Evolutionary conservation across 1,140 invertebrate species (phyloP), one percentile per base, ranked within the genome.

Genomic region (Zaprionus ornatus): DNA sequence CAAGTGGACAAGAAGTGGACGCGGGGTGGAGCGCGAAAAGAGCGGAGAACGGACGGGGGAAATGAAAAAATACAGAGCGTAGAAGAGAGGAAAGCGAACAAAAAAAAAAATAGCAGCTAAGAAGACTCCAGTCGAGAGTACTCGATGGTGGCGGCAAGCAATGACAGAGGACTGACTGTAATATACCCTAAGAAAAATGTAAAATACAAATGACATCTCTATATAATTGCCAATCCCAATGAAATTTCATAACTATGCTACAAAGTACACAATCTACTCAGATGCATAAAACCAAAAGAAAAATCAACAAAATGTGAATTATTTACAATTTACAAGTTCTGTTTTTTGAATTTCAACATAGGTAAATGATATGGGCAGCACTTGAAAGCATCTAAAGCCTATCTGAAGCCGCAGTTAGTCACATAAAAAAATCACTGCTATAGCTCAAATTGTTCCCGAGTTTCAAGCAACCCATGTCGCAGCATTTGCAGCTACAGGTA

Each of bases 1-100:
- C 74, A 83, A 87, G 80, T 87, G 83, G 84, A 82, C 72, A 64
- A 23, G 67, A 62, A 29, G 42, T 59, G 40, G 40, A n/a, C 29
- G 23, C 40, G 63, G 65, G 42, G 13, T 29, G 9, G 9, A 59
- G 10, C 10, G 62, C 23, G 35, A 60, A 25, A 56, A 56, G 45
- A 17, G 35, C 12, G 12, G n/a, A 32, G 25, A 4, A 56, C 10
- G 10, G 25, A 35, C 17, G 35, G 1, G 35, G 32, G 42, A 37
- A 62, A 42, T n/a, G 42, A 17, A 56, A 55, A 54, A 40, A 50
- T 50, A 50, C 45, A 45, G 57, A 52, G 17, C 45, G 4, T 63
- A 55, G 27, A 48, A 70, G 71, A 52, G 45, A 4, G 25, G 23
- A 59, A 75, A 56, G 19, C 9, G 9, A 15, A 45, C 17, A 25